Evolutionary conservation across 2,797 vertebrate genomes (phyloP), one percentile per base, ranked within the genome.

Genomic region (Chelmon rostratus): DNA sequence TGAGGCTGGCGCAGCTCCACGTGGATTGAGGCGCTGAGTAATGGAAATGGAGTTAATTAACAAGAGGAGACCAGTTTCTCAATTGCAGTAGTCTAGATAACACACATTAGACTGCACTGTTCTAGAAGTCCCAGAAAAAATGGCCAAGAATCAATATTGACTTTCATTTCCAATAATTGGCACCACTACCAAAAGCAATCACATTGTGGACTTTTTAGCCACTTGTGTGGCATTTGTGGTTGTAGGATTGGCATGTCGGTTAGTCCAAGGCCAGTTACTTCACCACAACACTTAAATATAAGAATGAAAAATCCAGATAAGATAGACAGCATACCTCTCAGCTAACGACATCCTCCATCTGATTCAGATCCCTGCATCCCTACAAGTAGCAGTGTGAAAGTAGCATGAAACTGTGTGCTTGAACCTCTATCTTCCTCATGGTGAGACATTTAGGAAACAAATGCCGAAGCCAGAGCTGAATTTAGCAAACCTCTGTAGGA

Each of bases 21-120:
- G 0, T 23, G 42, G 18, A 35, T 56, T 11, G 28, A 31, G 72
- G 56, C 2, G 1, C 59, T 65, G 52, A 76, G 25, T 31, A 54
- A 72, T 68, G 50, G 40, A 71, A 59, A 64, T 74, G 18, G 61
- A 84, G 49, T 74, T 68, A 49, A 78, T 85, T 78, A 88, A 79
- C 9, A 53, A 71, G 23, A 13, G 44, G 35, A 3, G 58, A 62
- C 33, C 50, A 21, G 11, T 50, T 68, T 44, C 65, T 78, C 40
- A 37, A 25, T 52, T 18, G 18, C 49, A 50, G 1, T 6, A 23
- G 53, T 73, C 3, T 64, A 75, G 53, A 77, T 64, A 73, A 68
- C 52, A 47, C 59, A 73, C 23, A 50, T 61, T 63, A 21, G 5
- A 38, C 50, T n/a, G 38, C 16, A 2, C 16, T 25, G 33, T 31